These are phyloP conservation scores for Tetrao urogallus DNA, from an alignment of 2,113 vertebrate genomes.

Conservation along the genomic window DNA sequence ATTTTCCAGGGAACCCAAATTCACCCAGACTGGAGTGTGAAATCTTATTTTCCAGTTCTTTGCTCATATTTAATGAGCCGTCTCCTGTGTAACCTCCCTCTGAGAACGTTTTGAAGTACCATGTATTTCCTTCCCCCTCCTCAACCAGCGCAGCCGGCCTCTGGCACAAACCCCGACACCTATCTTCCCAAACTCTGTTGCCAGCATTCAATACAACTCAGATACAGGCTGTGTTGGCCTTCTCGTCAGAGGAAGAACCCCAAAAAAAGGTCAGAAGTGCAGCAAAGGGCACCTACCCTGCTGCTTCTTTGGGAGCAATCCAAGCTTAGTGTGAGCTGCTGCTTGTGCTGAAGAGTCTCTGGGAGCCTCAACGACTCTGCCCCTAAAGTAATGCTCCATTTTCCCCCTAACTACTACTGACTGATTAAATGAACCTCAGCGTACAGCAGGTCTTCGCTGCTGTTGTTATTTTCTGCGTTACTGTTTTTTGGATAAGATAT, in stretches of 20 bases:
- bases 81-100: constrained; percentile 76
- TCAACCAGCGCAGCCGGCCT: constrained; percentile 31
- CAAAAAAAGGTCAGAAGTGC: not conserved
- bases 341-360: not conserved
- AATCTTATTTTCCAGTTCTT: constrained; percentile 84
- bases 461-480: constrained; percentile 68
- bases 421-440: constrained; percentile 70
- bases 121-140: constrained; percentile 36
- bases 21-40: constrained; percentile 74
- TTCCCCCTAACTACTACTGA: constrained; percentile 34
- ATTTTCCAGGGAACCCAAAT: constrained; percentile 64
- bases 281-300: not conserved
- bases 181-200: constrained; percentile 18
- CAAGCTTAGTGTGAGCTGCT: not conserved
- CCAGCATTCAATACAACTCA: not conserved
- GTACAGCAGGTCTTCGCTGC: constrained; percentile 44
- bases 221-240: not conserved
- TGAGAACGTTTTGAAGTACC: constrained; percentile 73
- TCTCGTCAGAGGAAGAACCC: not conserved
- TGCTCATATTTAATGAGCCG: constrained; percentile 82
- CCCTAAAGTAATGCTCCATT: constrained; percentile 52
- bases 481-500: constrained; percentile 69
- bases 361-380: not conserved
- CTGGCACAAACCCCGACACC: constrained; percentile 38
- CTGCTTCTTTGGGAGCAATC: not conserved